A percentile compares a stretch with the other conserved stretches of the same genome.
Conservation (phyloP, 2,888 invertebrate genomes). For the Eustalomyia histrio region DNA sequence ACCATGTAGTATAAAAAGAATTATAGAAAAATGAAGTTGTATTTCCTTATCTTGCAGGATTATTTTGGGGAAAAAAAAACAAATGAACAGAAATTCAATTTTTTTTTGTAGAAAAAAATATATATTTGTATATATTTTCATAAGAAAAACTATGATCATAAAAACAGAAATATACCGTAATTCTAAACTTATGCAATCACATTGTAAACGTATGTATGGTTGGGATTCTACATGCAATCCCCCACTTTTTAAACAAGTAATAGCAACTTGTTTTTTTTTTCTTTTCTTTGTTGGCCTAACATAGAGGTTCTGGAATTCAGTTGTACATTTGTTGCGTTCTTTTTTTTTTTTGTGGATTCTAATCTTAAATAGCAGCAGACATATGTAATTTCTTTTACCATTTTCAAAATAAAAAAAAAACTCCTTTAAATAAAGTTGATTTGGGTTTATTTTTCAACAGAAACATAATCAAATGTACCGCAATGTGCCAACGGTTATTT, state of each 20-base stretch:
- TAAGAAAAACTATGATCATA: conserved; percentile 26
- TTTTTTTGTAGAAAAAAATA: conserved; percentile 9
- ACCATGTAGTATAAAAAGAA: not conserved
- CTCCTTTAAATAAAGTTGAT: conserved; percentile 48
- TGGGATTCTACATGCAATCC: conserved; percentile 39
- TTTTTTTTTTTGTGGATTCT: conserved; percentile 54
- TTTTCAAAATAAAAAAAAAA: conserved; percentile 26
- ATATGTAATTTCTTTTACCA: conserved; percentile 57
- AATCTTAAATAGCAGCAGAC: conserved; percentile 61
- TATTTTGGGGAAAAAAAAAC: conserved; percentile 45
- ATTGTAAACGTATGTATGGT: conserved; percentile 6
- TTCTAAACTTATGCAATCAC: conserved; percentile 62
- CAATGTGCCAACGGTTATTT: conserved; percentile 74
- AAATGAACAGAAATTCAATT: conserved; percentile 34
- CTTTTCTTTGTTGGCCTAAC: conserved; percentile 7
- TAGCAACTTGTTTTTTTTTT: conserved; percentile 45
- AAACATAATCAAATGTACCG: conserved; percentile 70
- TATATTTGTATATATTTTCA: not conserved
- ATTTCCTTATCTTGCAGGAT: conserved; percentile 61
- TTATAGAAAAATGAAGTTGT: conserved; percentile 52
- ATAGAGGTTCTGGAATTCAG: conserved; percentile 37
- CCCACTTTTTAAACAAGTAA: conserved; percentile 57
- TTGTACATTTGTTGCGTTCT: not conserved
- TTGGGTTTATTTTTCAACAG: conserved; percentile 47
- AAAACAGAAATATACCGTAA: conserved; percentile 47